phyloP scores from a whole-genome alignment of 2,113 vertebrate genomes.

The Sakesphorus luctuosus region DNA sequence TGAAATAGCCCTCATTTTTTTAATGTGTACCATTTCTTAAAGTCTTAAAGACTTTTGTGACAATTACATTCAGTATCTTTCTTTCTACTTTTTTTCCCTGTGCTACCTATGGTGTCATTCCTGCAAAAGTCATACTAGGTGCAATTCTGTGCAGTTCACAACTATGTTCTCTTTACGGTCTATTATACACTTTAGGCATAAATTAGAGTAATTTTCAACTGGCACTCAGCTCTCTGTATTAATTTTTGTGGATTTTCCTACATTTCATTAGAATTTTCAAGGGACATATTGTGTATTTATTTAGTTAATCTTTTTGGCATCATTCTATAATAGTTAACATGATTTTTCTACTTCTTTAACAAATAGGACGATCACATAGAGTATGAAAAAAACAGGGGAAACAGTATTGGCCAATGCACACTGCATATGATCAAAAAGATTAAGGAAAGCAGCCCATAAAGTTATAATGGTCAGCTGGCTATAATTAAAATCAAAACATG shows the following conservation, averaged over 20 bases:
- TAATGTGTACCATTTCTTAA: background rate
- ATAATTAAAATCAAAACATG: background rate
- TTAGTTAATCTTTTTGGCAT: background rate
- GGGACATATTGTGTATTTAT: background rate
- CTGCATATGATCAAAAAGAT: background rate
- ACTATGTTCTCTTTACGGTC: background rate
- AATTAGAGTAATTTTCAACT: background rate
- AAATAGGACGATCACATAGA: background rate
- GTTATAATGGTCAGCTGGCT: background rate
- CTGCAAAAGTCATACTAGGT: background rate
- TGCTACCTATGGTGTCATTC: background rate
- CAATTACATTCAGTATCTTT: background rate
- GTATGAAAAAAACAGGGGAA: background rate
- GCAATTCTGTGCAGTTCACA: background rate
- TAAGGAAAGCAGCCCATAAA: background rate
- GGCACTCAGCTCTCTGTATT: background rate
- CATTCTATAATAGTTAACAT: background rate
- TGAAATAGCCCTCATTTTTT: background rate
- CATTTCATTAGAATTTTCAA: background rate
- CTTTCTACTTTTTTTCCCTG: background rate
- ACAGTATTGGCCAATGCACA: accelerated
- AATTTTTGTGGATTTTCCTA: background rate
- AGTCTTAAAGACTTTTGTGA: background rate
- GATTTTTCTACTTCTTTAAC: background rate
- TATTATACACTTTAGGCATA: background rate